Percentiles rank a stretch among this genome's conserved stretches.
Evolutionary conservation across 2,113 vertebrate species (phyloP).

Genomic region (Oxygymnocypris stewartii): DNA sequence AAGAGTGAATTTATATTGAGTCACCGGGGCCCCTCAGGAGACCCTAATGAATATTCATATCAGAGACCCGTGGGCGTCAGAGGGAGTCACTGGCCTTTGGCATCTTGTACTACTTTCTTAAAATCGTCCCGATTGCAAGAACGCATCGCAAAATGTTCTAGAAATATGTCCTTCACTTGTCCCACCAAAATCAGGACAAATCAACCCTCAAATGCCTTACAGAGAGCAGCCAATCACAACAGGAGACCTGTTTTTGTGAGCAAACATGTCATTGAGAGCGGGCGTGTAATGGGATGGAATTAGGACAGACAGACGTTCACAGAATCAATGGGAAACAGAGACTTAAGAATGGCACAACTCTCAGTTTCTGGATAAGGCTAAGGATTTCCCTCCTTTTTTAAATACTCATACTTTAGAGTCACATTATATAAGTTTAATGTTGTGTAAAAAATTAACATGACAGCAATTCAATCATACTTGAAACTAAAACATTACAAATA

Average conservation of each 20-base stretch:
- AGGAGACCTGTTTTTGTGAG: conserved; percentile 13
- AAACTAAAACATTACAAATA: background rate
- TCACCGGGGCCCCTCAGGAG: conserved; percentile 20
- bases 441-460: background rate
- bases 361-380: background rate
- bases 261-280: conserved; percentile 1
- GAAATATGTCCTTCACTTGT: conserved; percentile 18
- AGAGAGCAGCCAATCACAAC: conserved; percentile 27
- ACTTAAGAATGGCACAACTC: conserved; percentile 4
- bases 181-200: conserved; percentile 29
- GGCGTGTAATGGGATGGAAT: conserved; percentile 38
- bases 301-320: conserved; percentile 27
- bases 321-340: conserved; percentile 28
- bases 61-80: background rate
- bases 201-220: background rate
- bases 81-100: conserved; percentile 22
- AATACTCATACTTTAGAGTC: background rate
- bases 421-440: background rate
- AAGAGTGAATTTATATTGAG: conserved; percentile 39
- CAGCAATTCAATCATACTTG: background rate
- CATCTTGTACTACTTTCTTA: conserved; percentile 27
- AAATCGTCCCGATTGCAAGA: conserved; percentile 26
- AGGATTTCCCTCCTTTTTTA: background rate
- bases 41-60: conserved; percentile 48
- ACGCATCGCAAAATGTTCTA: background rate